Percentiles rank a stretch among this genome's conserved stretches.
Evolutionary conservation across 30 jellyfish, hydroid and myxozoan genomes (phyloP).

Genomic region (Aurelia aurita complex sp. Pacific): DNA sequence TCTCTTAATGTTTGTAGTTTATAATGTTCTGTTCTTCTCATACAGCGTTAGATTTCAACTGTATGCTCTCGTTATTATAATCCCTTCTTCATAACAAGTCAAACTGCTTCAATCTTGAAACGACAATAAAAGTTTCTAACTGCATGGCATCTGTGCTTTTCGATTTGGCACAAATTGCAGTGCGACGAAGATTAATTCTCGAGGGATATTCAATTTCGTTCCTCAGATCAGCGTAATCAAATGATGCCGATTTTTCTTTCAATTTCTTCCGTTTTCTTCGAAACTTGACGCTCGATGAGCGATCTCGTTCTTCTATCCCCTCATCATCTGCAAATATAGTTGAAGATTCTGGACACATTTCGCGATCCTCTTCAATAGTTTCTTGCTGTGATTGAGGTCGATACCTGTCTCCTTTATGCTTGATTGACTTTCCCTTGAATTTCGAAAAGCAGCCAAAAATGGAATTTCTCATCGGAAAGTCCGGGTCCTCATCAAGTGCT

Average conservation of each 20-base stretch:
- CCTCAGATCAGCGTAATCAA: constrained; percentile 58
- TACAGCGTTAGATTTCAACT: too few species aligned
- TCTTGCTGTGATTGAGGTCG: too few species aligned
- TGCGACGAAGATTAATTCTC: constrained; percentile 37
- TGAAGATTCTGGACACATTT: not conserved
- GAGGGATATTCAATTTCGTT: constrained; percentile 46
- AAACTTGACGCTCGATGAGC: too few species aligned
- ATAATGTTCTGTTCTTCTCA: too few species aligned
- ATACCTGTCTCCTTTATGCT: too few species aligned
- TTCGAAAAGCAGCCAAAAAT: too few species aligned
- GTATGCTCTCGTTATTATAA: not conserved
- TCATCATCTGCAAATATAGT: not conserved
- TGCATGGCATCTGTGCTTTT: constrained; percentile 62
- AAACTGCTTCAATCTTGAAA: constrained; percentile 61
- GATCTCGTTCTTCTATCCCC: not conserved
- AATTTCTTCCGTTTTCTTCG: constrained; percentile 27
- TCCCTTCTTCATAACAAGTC: constrained; percentile 28
- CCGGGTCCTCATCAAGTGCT: too few species aligned
- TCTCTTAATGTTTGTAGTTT: too few species aligned
- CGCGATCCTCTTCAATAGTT: constrained; percentile 16
- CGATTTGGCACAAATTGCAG: constrained; percentile 58
- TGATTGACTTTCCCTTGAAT: too few species aligned
- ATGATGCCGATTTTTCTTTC: constrained; percentile 43
- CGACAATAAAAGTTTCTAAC: constrained; percentile 61
- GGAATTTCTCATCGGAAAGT: too few species aligned